These are phyloP conservation scores for Leptonema lineaticorne DNA, from an alignment of 1,140 invertebrate species.

Conservation along the genomic window DNA sequence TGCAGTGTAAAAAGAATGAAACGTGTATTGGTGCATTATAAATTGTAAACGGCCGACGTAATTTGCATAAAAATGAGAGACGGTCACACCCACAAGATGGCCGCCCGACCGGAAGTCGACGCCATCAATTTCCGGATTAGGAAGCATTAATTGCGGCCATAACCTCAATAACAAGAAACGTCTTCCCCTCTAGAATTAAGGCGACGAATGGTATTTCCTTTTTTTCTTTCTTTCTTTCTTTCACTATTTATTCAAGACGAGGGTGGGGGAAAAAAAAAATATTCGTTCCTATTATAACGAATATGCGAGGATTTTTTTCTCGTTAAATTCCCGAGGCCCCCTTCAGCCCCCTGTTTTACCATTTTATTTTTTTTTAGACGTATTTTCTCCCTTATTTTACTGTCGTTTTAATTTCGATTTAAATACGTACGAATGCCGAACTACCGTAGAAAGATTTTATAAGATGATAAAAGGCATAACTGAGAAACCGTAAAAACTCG, in stretches of 20 bases:
- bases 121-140: conserved; percentile 25
- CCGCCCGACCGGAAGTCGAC: conserved; percentile 17
- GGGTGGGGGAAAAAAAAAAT: too few species aligned
- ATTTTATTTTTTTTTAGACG: conserved; percentile 4
- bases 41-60: not conserved
- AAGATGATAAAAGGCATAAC: conserved; percentile 14
- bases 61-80: not conserved
- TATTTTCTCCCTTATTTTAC: too few species aligned
- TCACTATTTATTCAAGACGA: not conserved
- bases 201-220: not conserved
- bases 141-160: conserved; percentile 15
- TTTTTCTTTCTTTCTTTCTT: not conserved
- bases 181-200: conserved; percentile 3
- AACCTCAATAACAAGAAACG: not conserved
- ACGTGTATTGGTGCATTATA: too few species aligned
- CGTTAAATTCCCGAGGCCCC: too few species aligned
- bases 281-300: too few species aligned
- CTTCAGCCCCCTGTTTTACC: too few species aligned
- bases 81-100: conserved; percentile 22
- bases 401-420: conserved; percentile 7
- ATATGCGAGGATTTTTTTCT: too few species aligned
- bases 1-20: too few species aligned
- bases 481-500: conserved; percentile 29
- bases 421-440: conserved; percentile 30
- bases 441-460: conserved; percentile 33